Evolutionary conservation across 35 echinoderm and acorn worm species (phyloP), one percentile per base, ranked within the genome.

Genomic region (Heliocidaris erythrogramma): DNA sequence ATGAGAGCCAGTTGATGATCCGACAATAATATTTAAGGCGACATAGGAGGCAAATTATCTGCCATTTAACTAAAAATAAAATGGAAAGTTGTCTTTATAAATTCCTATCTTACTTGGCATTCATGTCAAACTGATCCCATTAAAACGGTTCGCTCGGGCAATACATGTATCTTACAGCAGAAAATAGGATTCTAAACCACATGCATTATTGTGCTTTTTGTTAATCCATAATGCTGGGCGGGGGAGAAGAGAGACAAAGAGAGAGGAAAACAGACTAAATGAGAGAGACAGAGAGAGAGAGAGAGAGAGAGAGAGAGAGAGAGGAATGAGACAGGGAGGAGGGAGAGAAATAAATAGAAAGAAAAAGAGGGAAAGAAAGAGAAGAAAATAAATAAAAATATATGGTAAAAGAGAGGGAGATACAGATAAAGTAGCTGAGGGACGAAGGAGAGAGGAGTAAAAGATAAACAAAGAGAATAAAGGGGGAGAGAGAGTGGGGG

Each of bases 91-190:
- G 31, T 27, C 87, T 48, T 89, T 89, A 13, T 89, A 35, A 16
- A 16, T 47, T 89, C 31, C 30, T 89, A 32, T 89, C 18, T 89
- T 6, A 32, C 31, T 89, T 7, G 27, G 21, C 65, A 78, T 89
- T 89, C 87, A 89, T 24, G 31, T 47, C 31, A 89, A 13, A 10
- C 30, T 35, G 87, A 89, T 89, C 87, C 47, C 87, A 89, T 89
- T 89, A 89, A 89, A 89, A 89, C 6, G 87, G 31, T 47, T 89
- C 87, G 87, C 17, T 48, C 7, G 87, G 87, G 87, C 87, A 89
- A 78, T 78, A 78, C 65, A 5, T 78, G 65, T 21, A 27, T 78
- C 18, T 17, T n/a, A 78, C 18, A 69, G 60, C 7, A 78, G 21
- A 78, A 78, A n/a, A 78, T 78, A n/a, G 65, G 65, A 78, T 78